Percentiles rank a stretch among this genome's conserved stretches.
These are phyloP conservation scores for Sorex araneus DNA, from an alignment of 2,113 vertebrate genomes.

Conservation along the genomic window DNA sequence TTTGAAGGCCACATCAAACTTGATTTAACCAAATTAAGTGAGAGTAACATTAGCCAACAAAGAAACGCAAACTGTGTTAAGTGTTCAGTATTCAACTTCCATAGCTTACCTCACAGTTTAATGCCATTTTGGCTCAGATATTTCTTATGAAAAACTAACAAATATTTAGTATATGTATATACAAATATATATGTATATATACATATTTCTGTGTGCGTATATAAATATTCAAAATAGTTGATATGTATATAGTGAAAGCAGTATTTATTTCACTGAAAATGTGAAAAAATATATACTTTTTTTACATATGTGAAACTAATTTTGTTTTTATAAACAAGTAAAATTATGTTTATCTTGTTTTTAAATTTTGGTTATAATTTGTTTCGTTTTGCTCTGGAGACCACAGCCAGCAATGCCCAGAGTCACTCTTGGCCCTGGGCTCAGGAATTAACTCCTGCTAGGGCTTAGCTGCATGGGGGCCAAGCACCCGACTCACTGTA, in stretches of 20 bases:
- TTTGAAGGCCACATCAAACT: neutral
- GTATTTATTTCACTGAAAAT: conserved; percentile 69
- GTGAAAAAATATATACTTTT: conserved; percentile 65
- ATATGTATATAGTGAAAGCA: neutral
- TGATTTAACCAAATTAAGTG: conserved; percentile 34
- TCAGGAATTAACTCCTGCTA: no score
- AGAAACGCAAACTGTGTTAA: conserved; percentile 61
- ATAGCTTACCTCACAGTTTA: conserved; percentile 59
- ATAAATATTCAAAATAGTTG: no score
- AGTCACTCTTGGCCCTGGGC: no score
- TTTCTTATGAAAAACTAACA: conserved; percentile 59
- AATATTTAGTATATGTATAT: neutral
- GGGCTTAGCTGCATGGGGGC: no score
- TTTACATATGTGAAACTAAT: conserved; percentile 71
- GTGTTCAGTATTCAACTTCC: conserved; percentile 49
- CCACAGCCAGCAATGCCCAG: no score
- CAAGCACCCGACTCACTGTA: no score
- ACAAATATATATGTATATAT: no score
- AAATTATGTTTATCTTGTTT: conserved; percentile 82
- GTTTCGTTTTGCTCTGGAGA: no score
- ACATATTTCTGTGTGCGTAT: no score
- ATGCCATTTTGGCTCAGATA: conserved; percentile 59
- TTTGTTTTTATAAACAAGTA: conserved; percentile 88
- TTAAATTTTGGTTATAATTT: conserved; percentile 63
- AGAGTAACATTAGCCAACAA: conserved; percentile 51